Evolutionary conservation across 2,797 vertebrate genomes (phyloP).

Genomic region (Mus caroli): DNA sequence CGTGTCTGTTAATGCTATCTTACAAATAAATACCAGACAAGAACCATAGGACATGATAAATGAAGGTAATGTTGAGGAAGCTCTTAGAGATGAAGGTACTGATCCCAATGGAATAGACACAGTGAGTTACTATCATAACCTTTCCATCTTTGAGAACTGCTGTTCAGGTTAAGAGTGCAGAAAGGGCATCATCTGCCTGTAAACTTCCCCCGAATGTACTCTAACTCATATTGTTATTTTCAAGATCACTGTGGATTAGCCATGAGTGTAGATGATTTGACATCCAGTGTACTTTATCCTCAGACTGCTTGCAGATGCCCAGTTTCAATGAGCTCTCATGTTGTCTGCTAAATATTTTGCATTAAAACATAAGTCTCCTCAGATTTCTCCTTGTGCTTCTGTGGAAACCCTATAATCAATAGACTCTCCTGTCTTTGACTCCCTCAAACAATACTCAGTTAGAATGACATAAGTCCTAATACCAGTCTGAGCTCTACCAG

Average conservation of each 20-base stretch:
- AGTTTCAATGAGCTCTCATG: background rate
- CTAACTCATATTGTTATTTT: background rate
- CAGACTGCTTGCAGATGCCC: background rate
- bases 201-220: background rate
- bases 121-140: background rate
- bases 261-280: background rate
- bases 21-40: conserved; percentile 26
- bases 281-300: background rate
- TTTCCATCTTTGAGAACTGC: background rate
- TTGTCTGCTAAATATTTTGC: background rate
- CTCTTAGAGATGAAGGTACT: background rate
- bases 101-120: background rate
- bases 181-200: background rate
- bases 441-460: background rate
- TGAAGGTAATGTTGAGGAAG: background rate
- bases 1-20: background rate
- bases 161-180: background rate
- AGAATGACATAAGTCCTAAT: background rate
- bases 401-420: background rate
- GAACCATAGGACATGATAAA: background rate
- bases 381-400: conserved; percentile 2
- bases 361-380: background rate
- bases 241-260: background rate
- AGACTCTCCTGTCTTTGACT: background rate
- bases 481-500: background rate